Evolutionary conservation across 30 jellyfish, hydroid and myxozoan genomes (phyloP).

Genomic region (Catostylus mosaicus): DNA sequence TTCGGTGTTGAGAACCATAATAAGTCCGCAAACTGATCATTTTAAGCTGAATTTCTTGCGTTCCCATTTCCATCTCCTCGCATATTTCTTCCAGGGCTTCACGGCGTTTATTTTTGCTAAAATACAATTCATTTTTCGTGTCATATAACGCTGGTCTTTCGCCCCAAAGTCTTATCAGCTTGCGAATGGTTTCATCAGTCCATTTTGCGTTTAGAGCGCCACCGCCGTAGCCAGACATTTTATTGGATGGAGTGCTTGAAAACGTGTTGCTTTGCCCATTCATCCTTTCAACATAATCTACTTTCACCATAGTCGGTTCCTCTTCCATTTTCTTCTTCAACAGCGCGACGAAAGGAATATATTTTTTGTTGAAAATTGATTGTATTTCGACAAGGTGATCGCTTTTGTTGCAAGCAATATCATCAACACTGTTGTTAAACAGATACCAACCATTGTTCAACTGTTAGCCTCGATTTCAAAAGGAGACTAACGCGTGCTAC

Average conservation of each 20-base stretch:
- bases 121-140: slow-evolving; percentile 64
- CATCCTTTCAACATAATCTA: not conserved
- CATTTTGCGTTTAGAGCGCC: slow-evolving; percentile 60
- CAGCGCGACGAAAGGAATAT: too few relatives aligned
- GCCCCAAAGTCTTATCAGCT: slow-evolving; percentile 74
- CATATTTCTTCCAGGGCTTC: slow-evolving; percentile 65
- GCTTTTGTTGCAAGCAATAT: slow-evolving; percentile 17
- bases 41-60: slow-evolving; percentile 70
- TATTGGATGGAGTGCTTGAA: slow-evolving; percentile 4
- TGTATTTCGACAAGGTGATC: too few relatives aligned
- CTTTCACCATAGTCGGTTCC: not conserved
- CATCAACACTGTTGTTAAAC: slow-evolving; percentile 13
- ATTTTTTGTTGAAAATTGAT: too few relatives aligned
- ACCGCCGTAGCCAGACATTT: not conserved
- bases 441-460: slow-evolving; percentile 47
- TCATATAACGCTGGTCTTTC: slow-evolving; percentile 74
- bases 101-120: slow-evolving; percentile 69
- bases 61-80: slow-evolving; percentile 55
- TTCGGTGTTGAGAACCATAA: slow-evolving; percentile 81
- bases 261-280: not conserved
- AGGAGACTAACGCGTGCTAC: too few relatives aligned
- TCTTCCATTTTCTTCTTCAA: not conserved
- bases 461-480: not conserved
- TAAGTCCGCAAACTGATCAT: slow-evolving; percentile 88
- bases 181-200: slow-evolving; percentile 66